A percentile compares a stretch with the other conserved stretches of the same genome.
Evolutionary conservation across 2,888 invertebrate genomes (phyloP).

Genomic region (Epirrita christyi): DNA sequence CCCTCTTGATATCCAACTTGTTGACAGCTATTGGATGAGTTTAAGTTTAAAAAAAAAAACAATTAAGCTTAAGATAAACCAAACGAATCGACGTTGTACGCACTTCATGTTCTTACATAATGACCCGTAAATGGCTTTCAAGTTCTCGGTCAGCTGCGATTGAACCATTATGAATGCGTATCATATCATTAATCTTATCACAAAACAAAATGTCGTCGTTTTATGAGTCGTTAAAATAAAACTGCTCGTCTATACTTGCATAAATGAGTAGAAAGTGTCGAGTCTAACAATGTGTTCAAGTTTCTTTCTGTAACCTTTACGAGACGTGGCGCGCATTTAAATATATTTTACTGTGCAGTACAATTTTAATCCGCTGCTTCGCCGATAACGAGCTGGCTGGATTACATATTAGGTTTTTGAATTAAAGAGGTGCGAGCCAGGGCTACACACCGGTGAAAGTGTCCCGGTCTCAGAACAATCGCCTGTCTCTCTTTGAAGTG

Average conservation of each 20-base stretch:
- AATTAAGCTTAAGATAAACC: constrained; percentile 9
- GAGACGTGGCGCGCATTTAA: constrained; percentile 67
- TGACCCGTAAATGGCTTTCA: constrained; percentile 38
- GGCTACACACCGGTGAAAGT: constrained; percentile 69
- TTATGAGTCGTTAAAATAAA: constrained; percentile 44
- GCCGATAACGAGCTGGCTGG: constrained; percentile 69
- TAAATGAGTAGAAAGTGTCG: constrained; percentile 72
- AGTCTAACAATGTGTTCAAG: constrained; percentile 59
- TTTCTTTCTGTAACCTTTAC: constrained; percentile 64
- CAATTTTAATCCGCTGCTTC: constrained; percentile 63
- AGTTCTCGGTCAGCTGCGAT: constrained; percentile 49
- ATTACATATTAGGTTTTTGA: constrained; percentile 63
- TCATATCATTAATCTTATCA: constrained; percentile 38
- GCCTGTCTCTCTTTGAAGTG: constrained; percentile 72
- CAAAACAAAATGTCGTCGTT: constrained; percentile 36
- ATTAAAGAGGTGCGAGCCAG: constrained; percentile 66
- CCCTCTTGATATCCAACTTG: constrained; percentile 18
- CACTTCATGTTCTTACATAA: constrained; percentile 38
- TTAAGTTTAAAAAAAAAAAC: constrained; percentile 20
- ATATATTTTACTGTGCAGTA: constrained; percentile 62
- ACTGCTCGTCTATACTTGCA: constrained; percentile 40
- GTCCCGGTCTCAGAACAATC: constrained; percentile 74
- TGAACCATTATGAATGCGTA: constrained; percentile 30
- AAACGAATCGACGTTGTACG: constrained; percentile 7
- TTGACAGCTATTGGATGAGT: constrained; percentile 19